Percentiles rank a stretch among this genome's conserved stretches.
Conservation (phyloP, 2,113 vertebrate species). For the Microtus montanus region DNA sequence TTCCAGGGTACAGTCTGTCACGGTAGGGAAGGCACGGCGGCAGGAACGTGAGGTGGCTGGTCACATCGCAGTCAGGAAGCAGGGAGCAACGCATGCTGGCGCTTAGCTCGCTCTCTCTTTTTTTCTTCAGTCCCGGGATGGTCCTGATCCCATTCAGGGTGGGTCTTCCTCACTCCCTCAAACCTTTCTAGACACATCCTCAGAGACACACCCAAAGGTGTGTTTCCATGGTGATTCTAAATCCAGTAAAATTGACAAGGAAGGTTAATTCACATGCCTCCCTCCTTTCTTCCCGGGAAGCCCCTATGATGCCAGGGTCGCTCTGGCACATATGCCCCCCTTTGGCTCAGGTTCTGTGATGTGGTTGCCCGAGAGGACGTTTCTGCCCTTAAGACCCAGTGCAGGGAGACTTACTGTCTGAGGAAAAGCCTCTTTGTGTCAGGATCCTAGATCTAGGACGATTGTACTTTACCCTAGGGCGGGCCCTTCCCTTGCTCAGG, state of each 20-base stretch:
- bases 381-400: rapidly evolving
- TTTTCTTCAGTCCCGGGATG: not conserved
- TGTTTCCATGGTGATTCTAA: conserved; percentile 5
- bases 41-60: not conserved
- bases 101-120: not conserved
- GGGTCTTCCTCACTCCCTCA: not conserved
- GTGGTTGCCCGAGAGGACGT: rapidly evolving
- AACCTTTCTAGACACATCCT: not conserved
- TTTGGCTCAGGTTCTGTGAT: not conserved
- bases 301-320: rapidly evolving
- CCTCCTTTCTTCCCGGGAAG: not conserved
- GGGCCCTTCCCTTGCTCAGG: not conserved
- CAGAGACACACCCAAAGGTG: not conserved
- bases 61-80: not conserved
- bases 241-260: not conserved
- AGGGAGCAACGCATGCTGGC: not conserved
- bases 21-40: rapidly evolving
- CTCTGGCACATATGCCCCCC: rapidly evolving
- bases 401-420: not conserved
- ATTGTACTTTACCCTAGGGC: not conserved
- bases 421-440: not conserved
- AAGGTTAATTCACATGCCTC: not conserved
- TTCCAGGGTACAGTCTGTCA: not conserved
- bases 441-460: not conserved
- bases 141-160: not conserved